Evolutionary conservation across 2,113 vertebrate species (phyloP).

Genomic region (Python bivittatus): DNA sequence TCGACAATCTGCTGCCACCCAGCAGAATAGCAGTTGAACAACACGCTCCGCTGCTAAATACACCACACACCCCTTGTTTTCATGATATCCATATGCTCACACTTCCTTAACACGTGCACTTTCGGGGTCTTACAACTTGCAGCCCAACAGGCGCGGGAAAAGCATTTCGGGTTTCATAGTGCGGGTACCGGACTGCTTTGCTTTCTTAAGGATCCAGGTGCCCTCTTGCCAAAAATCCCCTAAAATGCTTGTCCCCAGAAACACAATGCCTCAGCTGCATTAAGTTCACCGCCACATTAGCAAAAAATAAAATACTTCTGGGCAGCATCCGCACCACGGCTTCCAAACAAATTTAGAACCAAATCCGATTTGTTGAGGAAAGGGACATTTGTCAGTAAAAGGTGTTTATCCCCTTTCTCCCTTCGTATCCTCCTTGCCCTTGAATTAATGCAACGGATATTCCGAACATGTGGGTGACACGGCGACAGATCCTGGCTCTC

Average conservation of each 20-base stretch:
- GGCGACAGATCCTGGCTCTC: slow-evolving; percentile 57
- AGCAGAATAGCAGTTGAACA: slow-evolving; percentile 25
- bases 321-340: slow-evolving; percentile 47
- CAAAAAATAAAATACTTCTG: slow-evolving; percentile 29
- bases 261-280: slow-evolving; percentile 35
- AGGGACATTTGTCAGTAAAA: slow-evolving; percentile 32
- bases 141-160: not conserved
- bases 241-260: not conserved
- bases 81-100: slow-evolving; percentile 33
- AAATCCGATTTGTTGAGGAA: not conserved
- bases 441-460: slow-evolving; percentile 53
- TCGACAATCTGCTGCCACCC: slow-evolving; percentile 39
- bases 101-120: slow-evolving; percentile 63
- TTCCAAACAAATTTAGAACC: slow-evolving; percentile 40
- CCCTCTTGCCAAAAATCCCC: not conserved
- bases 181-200: not conserved
- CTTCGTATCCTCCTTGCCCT: slow-evolving; percentile 40
- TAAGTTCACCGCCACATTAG: slow-evolving; percentile 52
- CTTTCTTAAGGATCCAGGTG: not conserved
- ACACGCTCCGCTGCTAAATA: slow-evolving; percentile 46
- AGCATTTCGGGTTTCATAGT: not conserved
- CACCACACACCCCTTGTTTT: slow-evolving; percentile 15
- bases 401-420: slow-evolving; percentile 23
- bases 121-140: slow-evolving; percentile 56
- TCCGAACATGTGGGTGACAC: slow-evolving; percentile 63